Evolutionary conservation across 1,140 invertebrate species (phyloP), one percentile per base, ranked within the genome.

Genomic region (Carposina sasakii): DNA sequence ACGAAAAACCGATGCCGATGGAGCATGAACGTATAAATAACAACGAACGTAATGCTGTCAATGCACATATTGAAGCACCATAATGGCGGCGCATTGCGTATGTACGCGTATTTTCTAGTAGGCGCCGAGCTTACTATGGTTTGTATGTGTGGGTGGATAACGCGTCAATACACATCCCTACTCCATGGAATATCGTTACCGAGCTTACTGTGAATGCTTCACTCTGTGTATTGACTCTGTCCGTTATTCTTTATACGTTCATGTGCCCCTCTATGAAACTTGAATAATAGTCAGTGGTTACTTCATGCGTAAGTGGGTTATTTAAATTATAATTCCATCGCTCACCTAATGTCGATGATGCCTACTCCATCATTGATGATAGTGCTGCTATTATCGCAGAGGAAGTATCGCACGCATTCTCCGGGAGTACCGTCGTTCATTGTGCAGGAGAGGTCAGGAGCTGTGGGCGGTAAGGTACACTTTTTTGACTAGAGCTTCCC

Each of bases 341-440:
- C 43, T 55, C 36, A 81, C 79, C 77, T 68, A 23, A 93, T 92
- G 69, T 96, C 93, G 51, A 96, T 93, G 20, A 95, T 78, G 22
- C 91, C 91, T 15, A 87, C 70, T 2, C 94, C 94, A 63, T 94
- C 88, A 0, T 87, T 90, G 33, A 90, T 87, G 17, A 94, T 88
- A 0, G 87, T 87, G 37, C 79, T 76, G 42, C 67, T 69, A 24
- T 71, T 60, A 15, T 87, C 85, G 50, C 93, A 94, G 10, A 90
- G 87, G 65, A 91, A 94, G 65, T 93, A 94, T 0, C 49, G 54
- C 4, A 83, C 75, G 42, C 79, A 85, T 22, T 70, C 66, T 3
- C 82, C 82, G 0, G 31, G 19, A 13, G 50, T 12, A 0, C 66
- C 66, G 0, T 63, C 57, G 1, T 66, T 60, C 10, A 71, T 71